Evolutionary conservation across 2,888 invertebrate genomes (phyloP).

Genomic region (Hanleya hanleyi): DNA sequence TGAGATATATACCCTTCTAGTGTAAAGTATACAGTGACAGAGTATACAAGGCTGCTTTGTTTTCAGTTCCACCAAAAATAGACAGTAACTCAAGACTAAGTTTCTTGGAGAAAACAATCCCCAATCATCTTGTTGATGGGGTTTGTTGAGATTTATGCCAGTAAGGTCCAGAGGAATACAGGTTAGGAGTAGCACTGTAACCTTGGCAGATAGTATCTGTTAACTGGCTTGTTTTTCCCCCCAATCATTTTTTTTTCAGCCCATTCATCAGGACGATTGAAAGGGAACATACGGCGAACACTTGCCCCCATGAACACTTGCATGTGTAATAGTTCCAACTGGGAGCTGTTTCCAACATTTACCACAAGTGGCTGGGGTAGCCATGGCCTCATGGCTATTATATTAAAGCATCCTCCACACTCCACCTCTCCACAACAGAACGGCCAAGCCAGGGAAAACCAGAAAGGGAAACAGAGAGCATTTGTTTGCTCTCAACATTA

Average conservation of each 20-base stretch:
- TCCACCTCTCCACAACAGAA: too few species aligned
- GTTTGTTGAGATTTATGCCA: too few species aligned
- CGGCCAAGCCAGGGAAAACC: too few species aligned
- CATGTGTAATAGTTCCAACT: too few species aligned
- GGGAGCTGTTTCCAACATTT: too few species aligned
- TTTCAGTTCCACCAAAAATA: not conserved
- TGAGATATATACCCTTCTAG: too few species aligned
- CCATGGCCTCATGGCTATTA: too few species aligned
- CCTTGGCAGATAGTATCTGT: not conserved
- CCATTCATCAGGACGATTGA: not conserved
- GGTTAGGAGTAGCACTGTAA: not conserved
- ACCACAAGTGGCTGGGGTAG: too few species aligned
- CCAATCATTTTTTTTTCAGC: not conserved
- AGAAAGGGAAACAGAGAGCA: too few species aligned
- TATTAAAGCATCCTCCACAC: too few species aligned
- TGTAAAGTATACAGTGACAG: too few species aligned
- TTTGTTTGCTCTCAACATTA: slow-evolving; percentile 21
- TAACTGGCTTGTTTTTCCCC: not conserved
- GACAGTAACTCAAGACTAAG: not conserved
- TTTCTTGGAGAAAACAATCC: not conserved
- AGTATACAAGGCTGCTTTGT: not conserved
- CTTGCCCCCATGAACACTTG: not conserved
- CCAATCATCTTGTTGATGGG: not conserved
- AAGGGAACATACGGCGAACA: not conserved
- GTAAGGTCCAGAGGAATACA: too few species aligned